Base-by-base conservation (phyloP, 2,113 vertebrate species). In the Anarhynchus alexandrinus region DNA sequence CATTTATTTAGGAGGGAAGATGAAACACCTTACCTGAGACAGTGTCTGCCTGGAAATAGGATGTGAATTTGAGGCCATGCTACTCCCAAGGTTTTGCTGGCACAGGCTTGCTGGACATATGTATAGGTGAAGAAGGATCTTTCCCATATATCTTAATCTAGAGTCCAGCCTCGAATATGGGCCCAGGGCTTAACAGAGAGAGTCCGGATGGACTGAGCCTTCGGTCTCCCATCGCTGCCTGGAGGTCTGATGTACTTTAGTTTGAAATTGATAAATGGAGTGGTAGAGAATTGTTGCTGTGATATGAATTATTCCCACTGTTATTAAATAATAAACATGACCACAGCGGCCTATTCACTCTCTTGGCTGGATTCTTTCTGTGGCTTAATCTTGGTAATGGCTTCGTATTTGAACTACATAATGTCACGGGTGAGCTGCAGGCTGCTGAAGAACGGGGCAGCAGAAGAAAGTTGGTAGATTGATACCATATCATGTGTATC, bases 321-420 rank as follows among this genome's bases (percentile, higher is more conserved):
- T 93, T 93, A 96, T 77, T 97, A 94, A 92, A 97, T 97, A 97
- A 94, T 96, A 96, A 97, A 94, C 93, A 88, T 81, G 88, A 93
- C 96, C 92, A 47, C 87, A 80, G 62, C 2, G 71, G 92, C 95
- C 94, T 70, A 54, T 72, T 90, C 80, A 82, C 69, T 97, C 67
- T 59, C 67, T 80, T 82, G 69, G 91, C 82, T 89, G 92, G 82
- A 91, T 96, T 96, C 82, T 42, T 83, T 52, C 74, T 76, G 83
- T 87, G 76, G 67, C 57, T 93, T 97, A 95, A 96, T 97, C 97
- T 97, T 90, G 77, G 70, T 94, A 97, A 97, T 95, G 91, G 96
- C 91, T 96, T 97, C 10, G 3, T 59, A 71, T 95, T 91, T 88
- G 93, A 95, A 42, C 64, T 93, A 26, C 92, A 66, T 51, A 51